Evolutionary conservation across 2,888 invertebrate genomes (phyloP), one percentile per base, ranked within the genome.

Genomic region (Tigriopus californicus): DNA sequence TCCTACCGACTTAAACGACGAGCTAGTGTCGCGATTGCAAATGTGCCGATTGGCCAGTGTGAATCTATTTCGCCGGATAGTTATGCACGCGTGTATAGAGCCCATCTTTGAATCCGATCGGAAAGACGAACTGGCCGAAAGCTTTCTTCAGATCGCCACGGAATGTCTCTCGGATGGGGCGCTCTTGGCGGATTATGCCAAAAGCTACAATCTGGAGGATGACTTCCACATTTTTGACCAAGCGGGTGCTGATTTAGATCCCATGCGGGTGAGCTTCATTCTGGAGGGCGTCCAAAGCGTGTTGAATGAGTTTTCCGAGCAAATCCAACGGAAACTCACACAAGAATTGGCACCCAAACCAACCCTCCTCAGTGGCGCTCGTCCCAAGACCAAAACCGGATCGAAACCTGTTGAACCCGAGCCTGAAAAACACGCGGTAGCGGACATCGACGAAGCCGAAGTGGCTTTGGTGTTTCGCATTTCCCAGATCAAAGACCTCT

Each of bases 161-260:
- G 73, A 73, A 49, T 75, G 74, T 51, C 69, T 79, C 24, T 69
- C 74, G 13, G 76, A 77, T 61, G 74, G 73, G 62, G 69, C 72
- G 54, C 80, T 86, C 65, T 76, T 83, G 47, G 73, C 75, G 12
- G 85, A 86, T 71, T 85, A 83, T 70, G 77, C 82, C 68, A 69
- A 73, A 0, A 71, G 76, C 61, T 81, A 78, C 71, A 80, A 83
- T 0, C 72, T 85, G 11, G 75, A 77, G 54, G 73, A 75, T n/a
- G 84, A 85, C 67, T 67, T 84, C n/a, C 77, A 80, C 47, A 69
- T 77, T 65, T 67, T 84, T 44, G 70, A 75, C 5, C 77, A 79
- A 63, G 74, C 78, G 0, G 82, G 78, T 65, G 77, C 79, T 13
- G 78, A 79, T 47, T 73, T 84, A 81, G 62, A 62, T 15, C 63